phyloP scores from a whole-genome alignment of 64 coral and sea anemone genomes.

The Stylophora pistillata region DNA sequence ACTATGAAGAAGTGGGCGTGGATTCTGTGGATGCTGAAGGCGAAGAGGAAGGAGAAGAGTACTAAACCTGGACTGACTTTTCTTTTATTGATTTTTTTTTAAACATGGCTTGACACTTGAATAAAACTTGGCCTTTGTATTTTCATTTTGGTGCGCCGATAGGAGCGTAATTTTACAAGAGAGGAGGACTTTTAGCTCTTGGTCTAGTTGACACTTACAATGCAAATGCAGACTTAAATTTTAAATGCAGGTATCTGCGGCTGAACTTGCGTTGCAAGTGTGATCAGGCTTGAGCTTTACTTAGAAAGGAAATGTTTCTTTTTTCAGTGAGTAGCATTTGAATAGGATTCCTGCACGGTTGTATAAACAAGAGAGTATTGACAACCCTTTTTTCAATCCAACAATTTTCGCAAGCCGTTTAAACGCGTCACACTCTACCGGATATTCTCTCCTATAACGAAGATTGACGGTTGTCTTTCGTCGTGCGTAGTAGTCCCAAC shows the following conservation, averaged over 20 bases:
- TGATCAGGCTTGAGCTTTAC: no score
- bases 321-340: no score
- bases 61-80: slow-evolving; percentile 29
- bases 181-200: background rate
- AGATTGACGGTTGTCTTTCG: slow-evolving; percentile 38
- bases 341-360: no score
- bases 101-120: slow-evolving; percentile 29
- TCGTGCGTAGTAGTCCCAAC: no score
- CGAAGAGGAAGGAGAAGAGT: slow-evolving; percentile 43
- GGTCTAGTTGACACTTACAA: background rate
- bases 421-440: no score
- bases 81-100: slow-evolving; percentile 25
- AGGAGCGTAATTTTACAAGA: background rate
- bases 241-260: no score
- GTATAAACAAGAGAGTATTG: no score
- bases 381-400: no score
- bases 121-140: slow-evolving; percentile 9
- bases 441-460: background rate
- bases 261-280: no score
- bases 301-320: no score
- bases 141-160: background rate
- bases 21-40: slow-evolving; percentile 45
- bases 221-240: no score
- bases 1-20: slow-evolving; percentile 49
- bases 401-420: no score